A percentile compares a stretch with the other conserved stretches of the same genome.
Evolutionary conservation across 2,888 invertebrate species (phyloP).

Genomic region (Micropterix aruncella): DNA sequence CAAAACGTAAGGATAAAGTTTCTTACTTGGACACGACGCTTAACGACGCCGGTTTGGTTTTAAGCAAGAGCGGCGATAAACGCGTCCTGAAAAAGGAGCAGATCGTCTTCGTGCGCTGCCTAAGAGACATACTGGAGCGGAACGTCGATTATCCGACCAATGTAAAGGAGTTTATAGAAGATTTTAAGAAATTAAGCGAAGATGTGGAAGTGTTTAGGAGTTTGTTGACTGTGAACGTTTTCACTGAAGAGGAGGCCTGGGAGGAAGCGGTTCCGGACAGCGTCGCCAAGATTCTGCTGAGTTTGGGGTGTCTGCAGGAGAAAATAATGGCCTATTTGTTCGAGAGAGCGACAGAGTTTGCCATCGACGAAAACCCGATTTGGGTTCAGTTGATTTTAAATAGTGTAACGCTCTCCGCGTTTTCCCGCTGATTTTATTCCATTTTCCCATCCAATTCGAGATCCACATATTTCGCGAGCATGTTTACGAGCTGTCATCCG

Average conservation of each 20-base stretch:
- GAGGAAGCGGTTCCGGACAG: conserved; percentile 35
- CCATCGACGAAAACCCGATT: conserved; percentile 33
- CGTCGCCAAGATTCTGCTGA: conserved; percentile 47
- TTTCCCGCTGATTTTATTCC: too few relatives aligned
- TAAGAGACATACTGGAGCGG: conserved; percentile 27
- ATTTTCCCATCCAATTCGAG: too few relatives aligned
- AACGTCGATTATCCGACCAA: conserved; percentile 38
- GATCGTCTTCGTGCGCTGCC: conserved; percentile 31
- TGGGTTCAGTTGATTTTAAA: conserved; percentile 47
- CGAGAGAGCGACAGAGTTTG: conserved; percentile 42
- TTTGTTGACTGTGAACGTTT: conserved; percentile 28
- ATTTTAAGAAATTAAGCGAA: conserved; percentile 26
- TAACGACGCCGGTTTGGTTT: conserved; percentile 22
- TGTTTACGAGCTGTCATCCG: too few relatives aligned
- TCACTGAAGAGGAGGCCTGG: conserved; percentile 19
- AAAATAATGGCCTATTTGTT: conserved; percentile 44
- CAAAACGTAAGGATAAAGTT: conserved; percentile 15
- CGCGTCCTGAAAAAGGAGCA: conserved; percentile 25
- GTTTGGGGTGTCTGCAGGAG: conserved; percentile 43
- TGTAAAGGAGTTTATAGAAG: conserved; percentile 35
- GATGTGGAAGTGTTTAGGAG: conserved; percentile 19
- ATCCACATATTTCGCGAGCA: too few relatives aligned
- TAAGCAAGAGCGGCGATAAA: conserved; percentile 24
- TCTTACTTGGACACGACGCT: conserved; percentile 20
- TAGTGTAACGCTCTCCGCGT: too few relatives aligned